A percentile compares a stretch with the other conserved stretches of the same genome.
Conservation (phyloP, 2,113 vertebrate species). For the Alouatta palliata region DNA sequence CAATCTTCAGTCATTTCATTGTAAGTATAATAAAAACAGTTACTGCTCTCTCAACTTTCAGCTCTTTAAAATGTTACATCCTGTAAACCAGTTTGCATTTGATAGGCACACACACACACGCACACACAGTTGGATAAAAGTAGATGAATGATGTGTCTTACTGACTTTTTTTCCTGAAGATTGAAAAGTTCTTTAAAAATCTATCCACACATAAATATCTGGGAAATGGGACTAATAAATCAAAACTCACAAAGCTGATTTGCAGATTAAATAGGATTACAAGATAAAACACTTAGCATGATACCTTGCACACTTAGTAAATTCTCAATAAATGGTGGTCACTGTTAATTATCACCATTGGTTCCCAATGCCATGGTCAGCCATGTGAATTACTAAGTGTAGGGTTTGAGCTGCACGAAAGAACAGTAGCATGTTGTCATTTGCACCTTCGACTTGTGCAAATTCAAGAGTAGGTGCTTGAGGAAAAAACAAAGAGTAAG, state of each 20-base stretch:
- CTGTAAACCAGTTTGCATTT: not conserved
- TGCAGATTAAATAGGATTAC: not conserved
- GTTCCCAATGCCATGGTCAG: not conserved
- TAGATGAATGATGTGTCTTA: not conserved
- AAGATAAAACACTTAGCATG: not conserved
- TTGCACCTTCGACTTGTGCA: not conserved
- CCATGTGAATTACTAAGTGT: not conserved
- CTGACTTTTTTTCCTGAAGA: not conserved
- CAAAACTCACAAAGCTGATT: not conserved
- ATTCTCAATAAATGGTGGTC: not conserved
- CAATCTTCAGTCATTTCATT: conserved; percentile 11
- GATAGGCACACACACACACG: not conserved
- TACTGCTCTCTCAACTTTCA: not conserved
- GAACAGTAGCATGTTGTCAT: not conserved
- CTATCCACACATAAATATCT: not conserved
- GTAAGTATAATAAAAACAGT: not conserved
- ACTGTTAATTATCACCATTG: not conserved
- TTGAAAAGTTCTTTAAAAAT: not conserved
- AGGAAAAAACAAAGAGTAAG: not conserved
- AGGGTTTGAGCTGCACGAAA: not conserved
- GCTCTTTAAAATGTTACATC: not conserved
- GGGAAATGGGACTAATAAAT: not conserved
- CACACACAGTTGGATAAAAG: not conserved
- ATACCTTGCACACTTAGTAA: not conserved
- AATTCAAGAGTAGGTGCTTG: not conserved